These are phyloP conservation scores for Suricata suricatta DNA, from an alignment of 2,113 vertebrate genomes.

Conservation along the genomic window DNA sequence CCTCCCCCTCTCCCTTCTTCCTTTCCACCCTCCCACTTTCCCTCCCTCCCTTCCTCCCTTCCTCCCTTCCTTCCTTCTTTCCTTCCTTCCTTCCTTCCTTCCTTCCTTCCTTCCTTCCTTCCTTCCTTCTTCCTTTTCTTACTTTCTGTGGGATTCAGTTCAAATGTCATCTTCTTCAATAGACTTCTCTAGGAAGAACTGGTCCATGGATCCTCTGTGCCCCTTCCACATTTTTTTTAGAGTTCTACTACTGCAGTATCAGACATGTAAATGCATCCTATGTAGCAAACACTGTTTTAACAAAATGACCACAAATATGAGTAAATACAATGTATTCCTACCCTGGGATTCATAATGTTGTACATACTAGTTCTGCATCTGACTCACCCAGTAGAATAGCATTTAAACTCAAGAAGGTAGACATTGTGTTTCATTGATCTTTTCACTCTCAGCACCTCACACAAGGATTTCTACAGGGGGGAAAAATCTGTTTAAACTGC, in stretches of 20 bases:
- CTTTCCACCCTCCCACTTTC: neutral
- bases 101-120: neutral
- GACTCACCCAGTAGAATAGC: neutral
- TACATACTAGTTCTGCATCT: neutral
- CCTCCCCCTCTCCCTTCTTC: too few relatives aligned
- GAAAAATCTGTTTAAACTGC: neutral
- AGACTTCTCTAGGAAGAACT: neutral
- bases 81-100: neutral
- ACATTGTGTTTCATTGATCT: neutral
- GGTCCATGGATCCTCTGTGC: neutral
- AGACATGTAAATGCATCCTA: neutral
- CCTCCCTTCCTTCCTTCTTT: neutral
- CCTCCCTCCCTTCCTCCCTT: neutral
- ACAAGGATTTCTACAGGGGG: neutral
- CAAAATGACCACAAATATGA: neutral
- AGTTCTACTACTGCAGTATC: neutral
- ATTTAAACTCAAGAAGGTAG: neutral
- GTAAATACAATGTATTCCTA: neutral
- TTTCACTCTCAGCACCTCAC: neutral
- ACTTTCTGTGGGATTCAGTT: neutral
- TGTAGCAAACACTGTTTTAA: neutral
- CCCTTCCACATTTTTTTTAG: neutral
- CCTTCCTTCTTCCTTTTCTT: neutral
- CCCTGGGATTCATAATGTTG: neutral
- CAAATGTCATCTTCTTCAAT: neutral